A percentile compares a stretch with the other conserved stretches of the same genome.
Conservation (phyloP, 2,888 invertebrate genomes). For the Zygaena filipendulae region DNA sequence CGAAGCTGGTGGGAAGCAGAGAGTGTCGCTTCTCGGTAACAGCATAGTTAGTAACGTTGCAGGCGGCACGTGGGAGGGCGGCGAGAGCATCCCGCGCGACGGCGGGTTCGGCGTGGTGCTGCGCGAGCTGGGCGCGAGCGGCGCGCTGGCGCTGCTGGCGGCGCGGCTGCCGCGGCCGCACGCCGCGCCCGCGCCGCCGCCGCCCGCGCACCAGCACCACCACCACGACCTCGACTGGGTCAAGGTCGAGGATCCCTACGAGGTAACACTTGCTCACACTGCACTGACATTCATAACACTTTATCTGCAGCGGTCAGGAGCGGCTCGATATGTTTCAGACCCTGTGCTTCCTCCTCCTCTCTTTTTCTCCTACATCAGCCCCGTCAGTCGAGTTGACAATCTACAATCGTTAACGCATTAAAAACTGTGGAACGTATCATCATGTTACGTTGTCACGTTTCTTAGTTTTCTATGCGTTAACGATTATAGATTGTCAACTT, state of each 20-base stretch:
- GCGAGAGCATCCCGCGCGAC: constrained; percentile 7
- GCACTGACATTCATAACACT: too few relatives aligned
- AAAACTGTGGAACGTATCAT: too few relatives aligned
- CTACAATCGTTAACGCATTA: too few relatives aligned
- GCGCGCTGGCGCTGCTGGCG: constrained; percentile 89
- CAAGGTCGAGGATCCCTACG: constrained; percentile 70
- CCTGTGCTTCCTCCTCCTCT: constrained; percentile 1
- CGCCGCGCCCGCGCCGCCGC: constrained; percentile 74
- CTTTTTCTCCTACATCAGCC: too few relatives aligned
- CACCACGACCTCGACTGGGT: constrained; percentile 73
- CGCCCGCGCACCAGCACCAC: constrained; percentile 63
- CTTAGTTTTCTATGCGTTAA: too few relatives aligned
- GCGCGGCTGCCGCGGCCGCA: constrained; percentile 90
- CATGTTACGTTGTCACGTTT: too few relatives aligned
- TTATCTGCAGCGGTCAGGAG: too few relatives aligned
- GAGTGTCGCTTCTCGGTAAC: too few relatives aligned
- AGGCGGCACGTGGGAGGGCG: constrained; percentile 28
- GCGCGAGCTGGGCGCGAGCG: constrained; percentile 88
- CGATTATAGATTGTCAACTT: too few relatives aligned
- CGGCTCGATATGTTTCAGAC: not conserved
- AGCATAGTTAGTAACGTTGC: too few relatives aligned
- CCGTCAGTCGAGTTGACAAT: too few relatives aligned
- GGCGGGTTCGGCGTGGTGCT: constrained; percentile 51
- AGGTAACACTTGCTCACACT: constrained; percentile 38
- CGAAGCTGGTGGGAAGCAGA: too few relatives aligned